A percentile compares a stretch with the other conserved stretches of the same genome.
These are phyloP conservation scores for Holotrichia oblita DNA, from an alignment of 1,140 invertebrate genomes.

Conservation along the genomic window DNA sequence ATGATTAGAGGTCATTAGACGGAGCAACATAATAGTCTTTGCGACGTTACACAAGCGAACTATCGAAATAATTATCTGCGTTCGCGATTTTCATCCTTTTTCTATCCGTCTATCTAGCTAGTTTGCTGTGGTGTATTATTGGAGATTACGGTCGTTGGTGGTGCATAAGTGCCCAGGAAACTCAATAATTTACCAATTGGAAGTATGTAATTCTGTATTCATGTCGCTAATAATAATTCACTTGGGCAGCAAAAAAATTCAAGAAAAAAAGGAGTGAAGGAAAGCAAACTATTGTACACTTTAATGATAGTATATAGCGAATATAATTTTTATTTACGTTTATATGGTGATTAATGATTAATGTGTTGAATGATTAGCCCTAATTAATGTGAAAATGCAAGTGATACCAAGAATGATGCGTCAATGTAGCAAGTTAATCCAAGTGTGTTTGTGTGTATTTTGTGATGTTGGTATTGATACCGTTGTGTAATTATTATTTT, in stretches of 20 bases:
- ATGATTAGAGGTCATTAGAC: constrained; percentile 1
- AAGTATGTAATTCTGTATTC: constrained; percentile 20
- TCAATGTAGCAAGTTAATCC: neutral
- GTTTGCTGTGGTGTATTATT: neutral
- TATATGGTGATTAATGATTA: neutral
- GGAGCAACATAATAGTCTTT: neutral
- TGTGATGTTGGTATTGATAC: no score
- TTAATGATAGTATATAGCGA: neutral
- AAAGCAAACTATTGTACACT: neutral
- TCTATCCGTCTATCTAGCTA: neutral
- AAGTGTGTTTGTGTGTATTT: neutral
- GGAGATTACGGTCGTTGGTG: neutral
- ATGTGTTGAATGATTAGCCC: neutral
- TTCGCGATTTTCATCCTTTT: neutral
- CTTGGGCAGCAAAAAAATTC: neutral
- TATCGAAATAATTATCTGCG: constrained; percentile 11
- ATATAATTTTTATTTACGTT: neutral
- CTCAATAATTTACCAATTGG: constrained; percentile 29
- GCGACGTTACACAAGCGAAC: neutral
- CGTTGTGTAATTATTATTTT: no score
- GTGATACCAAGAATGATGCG: neutral
- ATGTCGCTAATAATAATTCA: neutral
- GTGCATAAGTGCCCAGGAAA: constrained; percentile 11
- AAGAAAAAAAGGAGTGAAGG: neutral
- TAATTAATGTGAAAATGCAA: neutral